Base-by-base conservation (phyloP, 2,888 invertebrate genomes). In the Phengaris arion region DNA sequence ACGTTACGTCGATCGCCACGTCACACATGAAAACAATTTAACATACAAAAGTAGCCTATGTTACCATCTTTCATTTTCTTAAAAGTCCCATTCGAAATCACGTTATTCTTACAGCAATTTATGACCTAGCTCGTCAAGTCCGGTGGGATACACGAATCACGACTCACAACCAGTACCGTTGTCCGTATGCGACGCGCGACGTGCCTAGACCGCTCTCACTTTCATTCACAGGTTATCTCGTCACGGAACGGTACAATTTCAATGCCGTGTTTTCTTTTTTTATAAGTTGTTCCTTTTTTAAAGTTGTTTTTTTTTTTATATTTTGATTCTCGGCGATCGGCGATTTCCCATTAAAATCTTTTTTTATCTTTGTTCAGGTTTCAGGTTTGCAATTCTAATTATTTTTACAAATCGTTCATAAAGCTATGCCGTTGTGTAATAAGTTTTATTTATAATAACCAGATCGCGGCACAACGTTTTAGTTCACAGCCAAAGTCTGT, bases 141-240 rank as follows among this genome's bases (percentile, higher is more conserved):
- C 86, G 84, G 83, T 85, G 48, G 51, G 72, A 51, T 35, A 54
- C 12, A 69, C 75, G 57, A 55, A 75, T 78, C 75, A 68, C 72
- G 72, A 72, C 78, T 81, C 86, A 90, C 89, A 83, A 85, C 84
- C 80, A 85, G 83, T 91, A 88, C 92, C 90, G 90, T 89, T 74
- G 74, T 73, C 77, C 70, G 77, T 76, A 72, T 76, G 75, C 76
- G 77, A 81, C 82, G 83, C 81, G 75, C 78, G 83, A 81, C 82
- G 85, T 81, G 80, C 81, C 85, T 85, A 86, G 85, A 84, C 82
- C 82, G 78, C 92, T 92, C 89, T 92, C 89, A 86, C 90, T 93
- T 91, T 93, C 82, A 87, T 85, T 83, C 79, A 82, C 84, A 84
- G 85, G 83, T 84, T 85, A 81, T 84, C 83, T 83, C 54, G 35